phyloP scores from a whole-genome alignment of 2,113 vertebrate genomes.

The Protomyctophum bolini region DNA sequence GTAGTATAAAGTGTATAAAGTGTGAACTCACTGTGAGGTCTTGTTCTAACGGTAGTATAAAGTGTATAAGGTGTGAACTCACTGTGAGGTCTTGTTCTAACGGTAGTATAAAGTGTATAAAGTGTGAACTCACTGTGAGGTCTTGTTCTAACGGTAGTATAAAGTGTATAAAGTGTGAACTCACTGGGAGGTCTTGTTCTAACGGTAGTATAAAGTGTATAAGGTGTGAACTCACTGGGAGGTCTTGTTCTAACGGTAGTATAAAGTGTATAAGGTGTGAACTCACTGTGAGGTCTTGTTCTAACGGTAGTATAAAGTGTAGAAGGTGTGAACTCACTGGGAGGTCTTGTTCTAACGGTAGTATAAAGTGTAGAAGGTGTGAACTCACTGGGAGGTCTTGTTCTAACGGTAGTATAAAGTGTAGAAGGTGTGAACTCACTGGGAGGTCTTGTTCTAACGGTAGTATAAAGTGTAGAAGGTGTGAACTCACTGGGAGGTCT shows the following conservation, averaged over 20 bases:
- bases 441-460: slow-evolving; percentile 65
- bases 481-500: slow-evolving; percentile 73
- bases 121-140: slow-evolving; percentile 73
- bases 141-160: slow-evolving; percentile 66
- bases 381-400: slow-evolving; percentile 73
- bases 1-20: too few species aligned
- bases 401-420: slow-evolving; percentile 61
- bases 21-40: slow-evolving; percentile 73
- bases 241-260: slow-evolving; percentile 62
- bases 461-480: too few species aligned
- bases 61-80: too few species aligned
- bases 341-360: slow-evolving; percentile 67
- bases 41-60: slow-evolving; percentile 65
- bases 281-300: slow-evolving; percentile 72
- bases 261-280: too few species aligned
- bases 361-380: too few species aligned
- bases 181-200: slow-evolving; percentile 70
- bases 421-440: too few species aligned
- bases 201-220: too few species aligned
- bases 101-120: too few species aligned
- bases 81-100: slow-evolving; percentile 71
- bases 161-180: too few species aligned
- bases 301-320: too few species aligned
- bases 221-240: too few species aligned
- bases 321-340: too few species aligned